A percentile compares a stretch with the other conserved stretches of the same genome.
Conservation (phyloP, 1,140 invertebrate species). For the Samia ricini region DNA sequence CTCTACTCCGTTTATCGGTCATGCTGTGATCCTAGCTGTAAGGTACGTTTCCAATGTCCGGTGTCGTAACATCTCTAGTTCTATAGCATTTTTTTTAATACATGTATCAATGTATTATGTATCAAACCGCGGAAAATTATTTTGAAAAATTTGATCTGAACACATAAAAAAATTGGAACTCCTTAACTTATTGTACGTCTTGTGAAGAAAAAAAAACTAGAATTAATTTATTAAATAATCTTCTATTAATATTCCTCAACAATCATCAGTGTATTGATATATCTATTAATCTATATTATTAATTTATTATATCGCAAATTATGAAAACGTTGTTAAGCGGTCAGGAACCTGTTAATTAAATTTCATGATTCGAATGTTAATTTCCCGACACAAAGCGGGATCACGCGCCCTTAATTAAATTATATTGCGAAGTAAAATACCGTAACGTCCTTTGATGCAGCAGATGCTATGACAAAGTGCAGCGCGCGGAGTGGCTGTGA, state of each 20-base stretch:
- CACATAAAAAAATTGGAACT: no score
- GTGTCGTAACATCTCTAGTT: constrained; percentile 44
- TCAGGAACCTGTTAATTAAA: constrained; percentile 12
- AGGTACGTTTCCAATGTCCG: constrained; percentile 14
- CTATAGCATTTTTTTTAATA: no score
- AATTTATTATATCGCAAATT: constrained; percentile 40
- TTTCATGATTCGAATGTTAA: constrained; percentile 33
- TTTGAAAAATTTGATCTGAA: neutral
- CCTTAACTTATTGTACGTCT: no score
- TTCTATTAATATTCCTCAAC: constrained; percentile 38
- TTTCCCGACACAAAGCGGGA: constrained; percentile 8
- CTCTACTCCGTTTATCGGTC: constrained; percentile 18
- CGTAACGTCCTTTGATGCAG: constrained; percentile 9
- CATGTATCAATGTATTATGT: no score
- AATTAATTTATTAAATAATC: no score
- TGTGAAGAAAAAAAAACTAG: no score
- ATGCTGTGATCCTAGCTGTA: neutral
- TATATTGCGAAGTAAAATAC: constrained; percentile 20
- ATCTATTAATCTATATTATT: constrained; percentile 20
- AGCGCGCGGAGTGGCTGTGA: constrained; percentile 28
- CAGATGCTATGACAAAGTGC: constrained; percentile 42
- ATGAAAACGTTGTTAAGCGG: constrained; percentile 16
- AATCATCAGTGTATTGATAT: constrained; percentile 13
- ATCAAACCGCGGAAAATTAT: neutral
- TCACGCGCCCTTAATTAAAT: constrained; percentile 19